A percentile compares a stretch with the other conserved stretches of the same genome.
These are phyloP conservation scores for Phasianus colchicus DNA, from an alignment of 2,113 vertebrate genomes.

Conservation along the genomic window DNA sequence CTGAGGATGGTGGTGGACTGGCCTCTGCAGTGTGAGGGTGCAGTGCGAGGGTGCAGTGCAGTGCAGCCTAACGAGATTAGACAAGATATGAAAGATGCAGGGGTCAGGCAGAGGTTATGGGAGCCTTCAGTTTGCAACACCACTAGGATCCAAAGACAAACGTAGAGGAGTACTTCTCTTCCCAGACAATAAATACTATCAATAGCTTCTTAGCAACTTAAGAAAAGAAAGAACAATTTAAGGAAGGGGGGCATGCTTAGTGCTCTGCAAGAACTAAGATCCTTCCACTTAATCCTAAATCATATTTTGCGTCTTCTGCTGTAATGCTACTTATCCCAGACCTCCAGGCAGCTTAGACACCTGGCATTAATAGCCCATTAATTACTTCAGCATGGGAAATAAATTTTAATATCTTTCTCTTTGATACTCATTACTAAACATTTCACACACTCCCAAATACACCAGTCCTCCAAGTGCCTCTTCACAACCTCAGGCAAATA, in stretches of 20 bases:
- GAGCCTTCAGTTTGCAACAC: background rate
- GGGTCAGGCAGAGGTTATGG: background rate
- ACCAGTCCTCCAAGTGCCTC: background rate
- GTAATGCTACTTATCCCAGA: slow-evolving; percentile 19
- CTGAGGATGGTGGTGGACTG: background rate
- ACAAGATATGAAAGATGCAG: background rate
- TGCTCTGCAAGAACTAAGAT: background rate
- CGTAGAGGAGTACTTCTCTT: background rate
- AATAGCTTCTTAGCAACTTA: background rate
- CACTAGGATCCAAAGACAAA: background rate
- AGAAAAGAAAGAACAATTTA: background rate
- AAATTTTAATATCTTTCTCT: slow-evolving; percentile 41
- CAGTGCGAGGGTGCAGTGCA: no score
- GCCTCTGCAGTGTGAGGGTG: background rate
- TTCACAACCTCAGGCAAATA: background rate
- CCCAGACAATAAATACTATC: background rate
- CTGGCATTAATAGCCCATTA: slow-evolving; percentile 52
- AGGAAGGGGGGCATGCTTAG: background rate
- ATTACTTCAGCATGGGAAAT: slow-evolving; percentile 52
- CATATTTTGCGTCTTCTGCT: background rate
- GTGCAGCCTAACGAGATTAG: background rate
- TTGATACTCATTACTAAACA: slow-evolving; percentile 22
- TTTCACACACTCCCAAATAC: background rate
- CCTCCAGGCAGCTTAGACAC: slow-evolving; percentile 21
- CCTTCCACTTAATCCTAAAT: background rate